Percentiles rank a stretch among this genome's conserved stretches.
Conservation (phyloP, 2,888 invertebrate species). For the Autographa pulchrina region DNA sequence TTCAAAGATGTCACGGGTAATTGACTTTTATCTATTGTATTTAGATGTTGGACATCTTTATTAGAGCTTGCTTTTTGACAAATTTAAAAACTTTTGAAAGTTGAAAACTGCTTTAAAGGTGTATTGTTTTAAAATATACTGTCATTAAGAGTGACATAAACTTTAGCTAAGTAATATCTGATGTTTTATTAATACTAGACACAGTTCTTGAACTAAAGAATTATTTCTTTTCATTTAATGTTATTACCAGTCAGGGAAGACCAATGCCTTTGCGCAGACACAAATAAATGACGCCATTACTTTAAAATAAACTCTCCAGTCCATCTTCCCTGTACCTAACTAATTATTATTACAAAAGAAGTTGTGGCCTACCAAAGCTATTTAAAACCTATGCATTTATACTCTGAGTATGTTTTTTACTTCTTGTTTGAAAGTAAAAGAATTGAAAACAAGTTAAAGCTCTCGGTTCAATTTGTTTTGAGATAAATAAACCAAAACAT, state of each 20-base stretch:
- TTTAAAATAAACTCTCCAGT: constrained; percentile 8
- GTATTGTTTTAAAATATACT: too few species aligned
- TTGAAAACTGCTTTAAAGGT: too few species aligned
- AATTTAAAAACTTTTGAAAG: not conserved
- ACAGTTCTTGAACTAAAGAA: not conserved
- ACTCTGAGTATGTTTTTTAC: too few species aligned
- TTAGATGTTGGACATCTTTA: constrained; percentile 27
- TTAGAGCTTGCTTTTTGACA: constrained; percentile 18
- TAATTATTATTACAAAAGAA: not conserved
- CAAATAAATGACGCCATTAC: constrained; percentile 36
- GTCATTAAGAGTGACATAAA: too few species aligned
- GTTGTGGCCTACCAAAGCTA: not conserved
- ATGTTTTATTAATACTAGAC: not conserved
- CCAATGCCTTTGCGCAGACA: constrained; percentile 11
- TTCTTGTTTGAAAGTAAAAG: too few species aligned
- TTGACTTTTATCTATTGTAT: constrained; percentile 36
- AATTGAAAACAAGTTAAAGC: too few species aligned
- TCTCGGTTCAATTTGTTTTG: too few species aligned
- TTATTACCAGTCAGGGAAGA: constrained; percentile 20
- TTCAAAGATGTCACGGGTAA: constrained; percentile 26
- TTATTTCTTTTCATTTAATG: constrained; percentile 7
- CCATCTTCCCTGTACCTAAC: not conserved
- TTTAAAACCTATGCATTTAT: too few species aligned
- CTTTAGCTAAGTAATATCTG: not conserved
- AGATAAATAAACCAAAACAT: not conserved